A percentile compares a stretch with the other conserved stretches of the same genome.
These are phyloP conservation scores for Mus spretus DNA, from an alignment of 2,797 vertebrate species.

Conservation along the genomic window DNA sequence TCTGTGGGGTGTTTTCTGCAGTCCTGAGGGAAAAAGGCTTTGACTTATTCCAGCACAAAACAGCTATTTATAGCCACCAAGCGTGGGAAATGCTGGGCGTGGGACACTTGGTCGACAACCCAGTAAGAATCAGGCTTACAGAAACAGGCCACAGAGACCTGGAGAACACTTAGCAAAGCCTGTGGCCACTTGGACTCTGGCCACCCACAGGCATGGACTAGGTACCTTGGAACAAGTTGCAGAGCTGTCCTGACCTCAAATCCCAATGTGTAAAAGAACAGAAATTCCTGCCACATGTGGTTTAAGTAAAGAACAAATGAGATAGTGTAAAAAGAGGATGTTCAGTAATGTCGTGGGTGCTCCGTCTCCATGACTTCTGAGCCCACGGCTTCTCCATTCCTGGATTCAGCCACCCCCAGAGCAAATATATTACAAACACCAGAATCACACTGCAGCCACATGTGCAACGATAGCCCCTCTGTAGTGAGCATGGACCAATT, in stretches of 20 bases:
- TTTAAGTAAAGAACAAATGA: not conserved
- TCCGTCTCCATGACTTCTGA: not conserved
- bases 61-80: conserved; percentile 38
- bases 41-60: not conserved
- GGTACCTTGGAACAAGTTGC: not conserved
- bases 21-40: not conserved
- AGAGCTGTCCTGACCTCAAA: not conserved
- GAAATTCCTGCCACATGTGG: not conserved
- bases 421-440: not conserved
- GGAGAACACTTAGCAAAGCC: not conserved
- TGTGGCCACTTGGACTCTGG: not conserved
- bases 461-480: too few species aligned
- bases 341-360: rapidly evolving
- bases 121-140: not conserved
- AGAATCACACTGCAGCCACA: not conserved
- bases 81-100: not conserved
- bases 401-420: not conserved
- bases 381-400: not conserved
- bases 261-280: not conserved
- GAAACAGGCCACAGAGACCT: not conserved
- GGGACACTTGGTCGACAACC: not conserved
- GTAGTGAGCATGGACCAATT: not conserved
- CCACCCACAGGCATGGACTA: not conserved
- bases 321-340: rapidly evolving
- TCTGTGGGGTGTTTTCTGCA: not conserved